Percentiles rank a stretch among this genome's conserved stretches.
Conservation (phyloP, 2,888 invertebrate genomes). For the Macrosiphum euphorbiae region DNA sequence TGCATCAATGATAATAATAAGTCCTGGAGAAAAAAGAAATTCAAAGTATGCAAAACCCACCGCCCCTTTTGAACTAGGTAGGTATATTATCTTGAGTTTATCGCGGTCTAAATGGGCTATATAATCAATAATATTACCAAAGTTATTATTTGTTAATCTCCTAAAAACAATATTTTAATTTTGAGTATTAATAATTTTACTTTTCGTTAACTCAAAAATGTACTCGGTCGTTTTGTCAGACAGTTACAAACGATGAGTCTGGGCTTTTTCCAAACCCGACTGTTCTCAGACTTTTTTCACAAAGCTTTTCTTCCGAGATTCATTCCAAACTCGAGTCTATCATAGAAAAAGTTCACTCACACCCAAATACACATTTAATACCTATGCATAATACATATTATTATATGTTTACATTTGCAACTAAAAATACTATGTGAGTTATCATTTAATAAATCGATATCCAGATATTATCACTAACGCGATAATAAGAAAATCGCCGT, state of each 20-base stretch:
- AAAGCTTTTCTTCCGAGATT: not conserved
- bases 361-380: not conserved
- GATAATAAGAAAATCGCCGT: not conserved
- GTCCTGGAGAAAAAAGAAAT: not conserved
- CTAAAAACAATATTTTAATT: no score
- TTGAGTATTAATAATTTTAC: no score
- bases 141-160: no score
- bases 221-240: not conserved
- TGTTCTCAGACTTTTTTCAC: not conserved
- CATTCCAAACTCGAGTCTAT: not conserved
- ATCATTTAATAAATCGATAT: not conserved
- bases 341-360: not conserved
- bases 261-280: not conserved
- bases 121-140: no score
- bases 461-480: not conserved
- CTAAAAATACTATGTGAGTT: no score
- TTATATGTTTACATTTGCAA: no score
- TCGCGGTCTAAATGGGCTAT: no score
- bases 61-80: not conserved
- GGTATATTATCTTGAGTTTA: no score
- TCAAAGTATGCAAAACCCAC: not conserved
- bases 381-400: not conserved
- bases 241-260: not conserved
- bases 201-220: no score
- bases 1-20: not conserved